Evolutionary conservation across 2,888 invertebrate genomes (phyloP), one percentile per base, ranked within the genome.

Genomic region (Agrypnus murinus): DNA sequence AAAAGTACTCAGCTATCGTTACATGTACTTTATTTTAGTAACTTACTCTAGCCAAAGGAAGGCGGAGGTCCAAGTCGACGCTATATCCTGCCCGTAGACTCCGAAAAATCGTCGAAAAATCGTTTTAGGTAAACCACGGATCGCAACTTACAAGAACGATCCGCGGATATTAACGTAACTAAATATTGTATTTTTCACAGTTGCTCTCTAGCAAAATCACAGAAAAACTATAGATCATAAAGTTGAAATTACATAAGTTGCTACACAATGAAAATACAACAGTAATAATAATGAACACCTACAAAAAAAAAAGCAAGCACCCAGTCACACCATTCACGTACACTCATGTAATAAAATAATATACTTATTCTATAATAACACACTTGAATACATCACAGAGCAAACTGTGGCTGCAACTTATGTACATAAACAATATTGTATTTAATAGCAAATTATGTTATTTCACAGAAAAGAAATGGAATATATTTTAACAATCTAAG

Each of bases 81-180:
- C 64, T 65, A 68, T 66, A 64, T 79, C 77, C 75, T 73, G 74
- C 74, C 69, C 68, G 75, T 63, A 55, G 75, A 66, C 75, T 72
- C 72, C 72, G 25, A 25, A 76, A 74, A 69, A 31, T 66, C 72
- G 75, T 73, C 63, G 74, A 73, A 69, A 74, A 73, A 68, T 72
- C 55, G 48, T 72, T 65, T 72, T 3, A 25, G 25, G 25, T 25
- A 77, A 77, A 81, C 84, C 80, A 82, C 83, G 80, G 81, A 82
- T 81, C 82, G 83, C 85, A 86, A 86, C 86, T 86, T 86, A 86
- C 86, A 84, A 86, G 85, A 85, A 86, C 86, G 82, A 82, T 80
- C 83, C 82, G 84, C 78, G 78, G 83, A 79, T 77, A 76, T 25
- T 32, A 46, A 64, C 65, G 68, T 69, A 74, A 69, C 67, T 72